phyloP scores from a whole-genome alignment of 1,140 invertebrate species.

The Tetraneura akinire region DNA sequence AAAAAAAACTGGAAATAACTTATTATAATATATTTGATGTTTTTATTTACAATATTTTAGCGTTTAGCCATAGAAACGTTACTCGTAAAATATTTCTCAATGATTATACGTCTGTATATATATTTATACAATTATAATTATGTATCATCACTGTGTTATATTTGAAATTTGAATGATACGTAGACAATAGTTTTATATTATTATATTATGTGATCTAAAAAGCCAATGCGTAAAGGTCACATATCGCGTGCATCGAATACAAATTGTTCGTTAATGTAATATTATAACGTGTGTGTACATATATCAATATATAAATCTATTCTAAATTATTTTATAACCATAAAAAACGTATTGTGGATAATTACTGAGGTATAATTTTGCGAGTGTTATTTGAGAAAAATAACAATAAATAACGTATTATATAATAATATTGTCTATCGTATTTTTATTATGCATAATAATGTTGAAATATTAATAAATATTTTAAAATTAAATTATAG shows the following conservation, averaged over 20 bases:
- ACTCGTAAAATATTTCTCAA: not conserved
- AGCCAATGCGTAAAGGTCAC: conserved; percentile 26
- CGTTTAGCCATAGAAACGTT: too few species aligned
- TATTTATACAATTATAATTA: too few species aligned
- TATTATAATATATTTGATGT: too few species aligned
- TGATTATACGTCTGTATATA: too few species aligned
- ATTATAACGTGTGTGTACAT: too few species aligned
- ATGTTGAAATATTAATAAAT: too few species aligned
- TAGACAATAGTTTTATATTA: conserved; percentile 12
- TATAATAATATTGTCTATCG: too few species aligned
- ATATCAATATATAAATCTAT: not conserved
- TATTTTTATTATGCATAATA: not conserved
- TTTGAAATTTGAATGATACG: not conserved
- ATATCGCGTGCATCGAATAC: conserved; percentile 12
- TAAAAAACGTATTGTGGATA: not conserved
- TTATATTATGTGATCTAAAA: conserved; percentile 1
- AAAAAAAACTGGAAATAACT: too few species aligned
- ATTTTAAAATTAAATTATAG: too few species aligned
- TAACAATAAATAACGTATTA: too few species aligned
- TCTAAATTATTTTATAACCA: conserved; percentile 22
- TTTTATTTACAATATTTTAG: too few species aligned
- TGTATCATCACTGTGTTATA: not conserved
- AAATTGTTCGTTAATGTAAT: not conserved
- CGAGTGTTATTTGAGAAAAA: not conserved
- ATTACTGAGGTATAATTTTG: not conserved